Base-by-base conservation (phyloP, 2,113 vertebrate genomes). In the Larimichthys crocea region DNA sequence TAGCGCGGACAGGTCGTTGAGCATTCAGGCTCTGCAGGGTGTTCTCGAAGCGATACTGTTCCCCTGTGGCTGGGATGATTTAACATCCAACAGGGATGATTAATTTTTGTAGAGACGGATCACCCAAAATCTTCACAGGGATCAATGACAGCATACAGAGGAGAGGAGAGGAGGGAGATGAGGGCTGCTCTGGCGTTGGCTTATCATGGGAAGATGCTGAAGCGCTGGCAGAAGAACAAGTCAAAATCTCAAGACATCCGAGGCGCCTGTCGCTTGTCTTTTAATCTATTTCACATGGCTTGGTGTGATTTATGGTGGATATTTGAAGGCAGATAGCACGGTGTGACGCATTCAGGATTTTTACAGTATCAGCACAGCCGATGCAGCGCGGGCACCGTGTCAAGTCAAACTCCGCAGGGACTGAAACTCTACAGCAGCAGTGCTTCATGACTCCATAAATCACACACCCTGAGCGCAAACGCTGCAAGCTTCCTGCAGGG, bases 271-370 rank as follows among this genome's bases (percentile, higher is more conserved):
- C 16, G 20, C 73, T 82, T 15, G 35, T 74, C 69, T 81, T 72
- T 67, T 80, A 49, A 90, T 88, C 72, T 83, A 56, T 84, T 87
- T 81, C 49, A 77, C 61, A 68, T 44, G 67, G 67, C 29, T 52
- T 20, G 20, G 19, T 68, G 57, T 59, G 78, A 82, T 70, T 85
- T 29, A 72, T 55, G 60, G 20, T 1, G 40, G 74, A 70, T 66
- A 35, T 59, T 56, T 80, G 61, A 82, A n/a, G n/a, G 78, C 17
- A 49, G 55, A 46, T 4, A 40, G 53, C 17, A 4, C 40, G 14
- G 49, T 53, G 48, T 65, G 59, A 74, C 5, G 46, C 74, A 24
- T 48, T 10, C 35, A 74, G 26, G 50, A 11, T 74, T 82, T 82
- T 82, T 63, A 87, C 69, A 63, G 40, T 29, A 88, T 73, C 85